Percentiles rank a stretch among this genome's conserved stretches.
phyloP scores from a whole-genome alignment of 2,888 invertebrate species.

The Apodemia duryi region DNA sequence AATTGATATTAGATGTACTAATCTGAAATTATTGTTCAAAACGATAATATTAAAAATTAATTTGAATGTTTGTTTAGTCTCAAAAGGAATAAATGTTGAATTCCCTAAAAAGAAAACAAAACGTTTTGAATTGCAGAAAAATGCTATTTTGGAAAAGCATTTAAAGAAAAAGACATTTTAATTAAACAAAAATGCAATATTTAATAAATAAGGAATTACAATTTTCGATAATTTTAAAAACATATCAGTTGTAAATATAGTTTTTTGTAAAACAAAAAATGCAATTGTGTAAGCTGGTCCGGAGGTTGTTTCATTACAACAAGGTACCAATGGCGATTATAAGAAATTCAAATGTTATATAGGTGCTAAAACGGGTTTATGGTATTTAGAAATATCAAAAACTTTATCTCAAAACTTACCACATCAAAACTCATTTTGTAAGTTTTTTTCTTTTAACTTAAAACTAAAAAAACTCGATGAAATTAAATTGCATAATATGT shows the following conservation, averaged over 20 bases:
- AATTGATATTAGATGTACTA: too few relatives aligned
- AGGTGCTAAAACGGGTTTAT: constrained; percentile 15
- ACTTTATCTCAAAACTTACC: not conserved
- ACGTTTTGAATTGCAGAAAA: too few relatives aligned
- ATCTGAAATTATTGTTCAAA: too few relatives aligned
- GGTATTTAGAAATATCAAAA: constrained; percentile 13
- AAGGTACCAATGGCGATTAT: constrained; percentile 15
- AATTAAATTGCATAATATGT: not conserved
- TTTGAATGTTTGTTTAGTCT: too few relatives aligned
- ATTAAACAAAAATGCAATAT: too few relatives aligned
- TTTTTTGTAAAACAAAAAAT: not conserved
- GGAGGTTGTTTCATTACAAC: not conserved
- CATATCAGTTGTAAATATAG: too few relatives aligned
- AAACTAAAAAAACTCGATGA: not conserved
- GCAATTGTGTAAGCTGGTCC: not conserved
- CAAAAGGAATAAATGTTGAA: too few relatives aligned
- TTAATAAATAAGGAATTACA: not conserved
- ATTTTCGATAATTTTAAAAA: not conserved
- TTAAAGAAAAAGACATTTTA: too few relatives aligned
- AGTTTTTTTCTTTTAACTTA: not conserved
- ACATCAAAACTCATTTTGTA: not conserved
- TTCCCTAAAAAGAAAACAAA: too few relatives aligned
- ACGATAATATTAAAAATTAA: too few relatives aligned
- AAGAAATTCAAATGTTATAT: constrained; percentile 3
- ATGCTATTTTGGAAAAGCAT: too few relatives aligned